Evolutionary conservation across 1,140 invertebrate species (phyloP), one percentile per base, ranked within the genome.

Genomic region (Vanessa atalanta): DNA sequence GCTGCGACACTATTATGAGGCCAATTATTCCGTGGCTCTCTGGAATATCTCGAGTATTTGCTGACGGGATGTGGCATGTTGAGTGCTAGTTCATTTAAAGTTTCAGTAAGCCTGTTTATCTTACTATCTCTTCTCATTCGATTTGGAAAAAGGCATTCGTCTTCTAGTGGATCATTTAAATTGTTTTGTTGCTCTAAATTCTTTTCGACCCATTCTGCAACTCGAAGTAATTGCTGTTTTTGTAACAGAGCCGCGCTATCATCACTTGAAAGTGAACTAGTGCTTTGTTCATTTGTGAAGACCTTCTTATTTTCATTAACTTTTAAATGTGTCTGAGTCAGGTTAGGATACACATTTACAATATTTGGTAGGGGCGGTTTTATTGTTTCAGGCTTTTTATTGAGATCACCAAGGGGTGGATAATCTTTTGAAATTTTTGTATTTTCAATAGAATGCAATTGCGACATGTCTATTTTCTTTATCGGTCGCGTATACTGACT

Each of bases 191-290:
- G 92, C 70, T 93, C 91, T 57, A 93, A 83, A 76, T 94, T 95
- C 75, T 94, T 94, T 80, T 95, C 94, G 23, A 95, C 95, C 95
- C 95, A 95, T 72, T 96, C 95, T 2, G 95, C 95, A 11, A 96
- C 95, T 72, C 95, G 92, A 20, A 95, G 94, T 55, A 96, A 83
- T 66, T 96, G 95, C 61, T 95, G 94, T 15, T 94, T 94, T 72
- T 94, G 92, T 31, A 95, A 68, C 60, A 93, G 70, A n/a, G 91
- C 92, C 0, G 93, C 93, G 65, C 93, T 93, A 51, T 93, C 93
- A 55, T 93, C 93, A 61, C 93, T 93, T 6, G 93, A 93, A 37
- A 93, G 70, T 2, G 93, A 93, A 75, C 93, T 93, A 2, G 92
- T 93, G 65, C 93, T 93, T 69, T 93, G 92, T 70, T 93, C 93